A percentile compares a stretch with the other conserved stretches of the same genome.
These are phyloP conservation scores for Melipona beecheii DNA, from an alignment of 2,888 invertebrate species.

Conservation along the genomic window DNA sequence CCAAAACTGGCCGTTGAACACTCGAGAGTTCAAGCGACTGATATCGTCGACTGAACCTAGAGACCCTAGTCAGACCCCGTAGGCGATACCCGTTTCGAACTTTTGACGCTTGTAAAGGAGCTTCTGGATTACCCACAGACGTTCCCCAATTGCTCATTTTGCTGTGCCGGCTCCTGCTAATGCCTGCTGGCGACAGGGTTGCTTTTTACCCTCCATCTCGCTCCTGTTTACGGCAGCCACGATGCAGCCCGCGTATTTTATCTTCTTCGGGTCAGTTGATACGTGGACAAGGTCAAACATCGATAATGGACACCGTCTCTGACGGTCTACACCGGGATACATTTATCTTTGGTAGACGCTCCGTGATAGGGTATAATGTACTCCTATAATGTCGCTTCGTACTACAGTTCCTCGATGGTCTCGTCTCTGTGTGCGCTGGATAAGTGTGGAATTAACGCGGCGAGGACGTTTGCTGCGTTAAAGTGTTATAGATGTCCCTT, in stretches of 20 bases:
- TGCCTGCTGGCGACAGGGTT: constrained; percentile 38
- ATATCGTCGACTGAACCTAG: constrained; percentile 46
- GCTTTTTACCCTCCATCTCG: constrained; percentile 26
- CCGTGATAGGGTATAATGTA: not conserved
- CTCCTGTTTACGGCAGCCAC: constrained; percentile 16
- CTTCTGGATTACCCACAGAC: constrained; percentile 32
- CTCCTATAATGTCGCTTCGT: not conserved
- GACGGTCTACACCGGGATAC: not conserved
- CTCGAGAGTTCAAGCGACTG: too few species aligned
- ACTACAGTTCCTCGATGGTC: not conserved
- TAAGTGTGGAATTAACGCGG: not conserved
- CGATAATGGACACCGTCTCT: constrained; percentile 21
- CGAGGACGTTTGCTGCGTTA: not conserved
- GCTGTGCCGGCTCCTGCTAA: not conserved
- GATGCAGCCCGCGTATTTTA: constrained; percentile 14
- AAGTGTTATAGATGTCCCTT: not conserved
- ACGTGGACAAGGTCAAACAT: constrained; percentile 34
- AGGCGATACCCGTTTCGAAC: constrained; percentile 25
- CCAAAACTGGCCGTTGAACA: not conserved
- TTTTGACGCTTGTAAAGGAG: constrained; percentile 45
- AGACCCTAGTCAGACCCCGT: constrained; percentile 22
- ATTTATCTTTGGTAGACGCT: not conserved
- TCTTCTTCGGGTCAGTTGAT: constrained; percentile 27
- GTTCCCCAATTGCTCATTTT: constrained; percentile 48
- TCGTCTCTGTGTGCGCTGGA: not conserved